phyloP scores from a whole-genome alignment of 2,797 vertebrate species.

The Sebastes minor region DNA sequence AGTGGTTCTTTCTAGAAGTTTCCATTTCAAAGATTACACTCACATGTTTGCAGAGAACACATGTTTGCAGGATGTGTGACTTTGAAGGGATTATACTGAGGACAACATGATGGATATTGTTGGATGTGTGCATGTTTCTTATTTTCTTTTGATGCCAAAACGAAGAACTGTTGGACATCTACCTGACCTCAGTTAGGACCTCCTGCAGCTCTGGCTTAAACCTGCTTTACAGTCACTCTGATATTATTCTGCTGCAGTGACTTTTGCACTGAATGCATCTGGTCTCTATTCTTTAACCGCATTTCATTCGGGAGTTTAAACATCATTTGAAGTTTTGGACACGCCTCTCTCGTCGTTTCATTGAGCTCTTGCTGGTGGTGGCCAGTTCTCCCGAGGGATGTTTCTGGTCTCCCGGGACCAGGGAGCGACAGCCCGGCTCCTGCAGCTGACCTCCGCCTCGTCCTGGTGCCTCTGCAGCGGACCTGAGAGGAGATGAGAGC shows the following conservation, averaged over 20 bases:
- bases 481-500: constrained; percentile 92
- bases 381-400: constrained; percentile 86
- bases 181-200: background rate
- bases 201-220: background rate
- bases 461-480: constrained; percentile 75
- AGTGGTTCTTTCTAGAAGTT: background rate
- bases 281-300: background rate
- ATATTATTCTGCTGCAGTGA: background rate
- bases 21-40: background rate
- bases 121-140: background rate
- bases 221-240: no score
- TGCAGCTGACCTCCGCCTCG: constrained; percentile 81
- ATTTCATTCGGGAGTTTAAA: background rate
- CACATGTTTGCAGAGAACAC: no score
- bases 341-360: background rate
- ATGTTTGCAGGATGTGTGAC: background rate
- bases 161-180: constrained; percentile 9
- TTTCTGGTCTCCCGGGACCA: constrained; percentile 82
- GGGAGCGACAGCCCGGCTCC: constrained; percentile 89
- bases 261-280: background rate
- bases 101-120: constrained; percentile 23
- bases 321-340: background rate
- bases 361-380: constrained; percentile 34
- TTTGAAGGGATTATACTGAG: constrained; percentile 7
- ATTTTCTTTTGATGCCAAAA: background rate